Evolutionary conservation across 2,113 vertebrate species (phyloP), one percentile per base, ranked within the genome.

Genomic region (Chionodraco myersi): DNA sequence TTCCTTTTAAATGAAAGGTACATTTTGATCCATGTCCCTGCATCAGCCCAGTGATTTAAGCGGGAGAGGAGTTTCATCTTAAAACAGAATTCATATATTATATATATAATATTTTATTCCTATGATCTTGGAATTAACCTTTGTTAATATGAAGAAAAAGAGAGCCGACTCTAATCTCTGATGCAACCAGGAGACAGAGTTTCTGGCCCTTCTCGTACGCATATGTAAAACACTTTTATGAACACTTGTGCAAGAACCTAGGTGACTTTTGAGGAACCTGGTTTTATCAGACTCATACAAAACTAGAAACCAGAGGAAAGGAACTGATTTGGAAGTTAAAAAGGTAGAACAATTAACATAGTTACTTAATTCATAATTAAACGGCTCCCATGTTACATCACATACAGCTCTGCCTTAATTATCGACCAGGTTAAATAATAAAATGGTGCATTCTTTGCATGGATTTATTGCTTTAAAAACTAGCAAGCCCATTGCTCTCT

Each of bases 61-160:
- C 79, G 73, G 76, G 75, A 61, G 77, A 79, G 66, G 75, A 79
- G 53, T 72, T 61, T 73, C 58, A 75, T 77, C 82, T 88, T 81
- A 67, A 91, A 86, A 83, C 83, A 76, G 71, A 85, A 74, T 79
- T 78, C 67, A 77, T 21, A 21, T 21, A 21, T 21, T 21, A 21
- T 21, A 21, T 21, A 21, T 21, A 21, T 21, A 44, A 87, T 74
- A 84, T 86, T 83, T 57, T 82, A 86, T 83, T 82, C 82, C 73
- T 88, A 56, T 79, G 75, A 86, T 85, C 79, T 84, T n/a, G 53
- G 21, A 21, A 21, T 21, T 21, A 21, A 21, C 48, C 59, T 70
- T 79, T 85, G 70, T 80, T 85, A 76, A 85, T 69, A 67, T 45
- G 57, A 78, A 79, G 75, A 79, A 84, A 81, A 80, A 76, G 62